Conservation (phyloP, 64 coral and sea anemone genomes). For the Hydrozoanthus tunicans region DNA sequence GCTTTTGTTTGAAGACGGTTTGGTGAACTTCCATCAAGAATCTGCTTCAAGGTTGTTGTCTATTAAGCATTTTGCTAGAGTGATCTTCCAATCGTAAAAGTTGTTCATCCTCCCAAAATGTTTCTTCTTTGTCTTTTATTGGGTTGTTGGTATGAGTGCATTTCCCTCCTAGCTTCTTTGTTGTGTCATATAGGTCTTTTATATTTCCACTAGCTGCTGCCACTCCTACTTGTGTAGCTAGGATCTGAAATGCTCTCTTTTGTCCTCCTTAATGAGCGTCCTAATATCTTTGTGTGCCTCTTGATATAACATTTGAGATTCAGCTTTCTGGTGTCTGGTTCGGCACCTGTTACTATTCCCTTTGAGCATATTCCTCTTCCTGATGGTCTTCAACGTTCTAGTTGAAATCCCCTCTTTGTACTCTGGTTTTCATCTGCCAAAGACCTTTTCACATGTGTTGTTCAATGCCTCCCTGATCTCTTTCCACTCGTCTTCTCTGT, state of each 20-base stretch:
- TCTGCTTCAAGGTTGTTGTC: too few relatives aligned
- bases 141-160: too few relatives aligned
- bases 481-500: conserved; percentile 8
- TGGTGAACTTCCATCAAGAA: too few relatives aligned
- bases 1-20: too few relatives aligned
- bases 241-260: conserved; percentile 35
- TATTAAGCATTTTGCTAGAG: too few relatives aligned
- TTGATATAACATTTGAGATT: conserved; percentile 6
- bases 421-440: not conserved
- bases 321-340: not conserved
- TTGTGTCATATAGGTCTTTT: too few relatives aligned
- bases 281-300: conserved; percentile 14
- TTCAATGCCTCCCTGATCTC: not conserved
- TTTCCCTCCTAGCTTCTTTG: too few relatives aligned
- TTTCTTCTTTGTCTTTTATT: too few relatives aligned
- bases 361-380: not conserved
- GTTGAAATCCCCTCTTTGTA: not conserved
- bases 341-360: not conserved
- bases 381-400: too few relatives aligned
- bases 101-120: not conserved
- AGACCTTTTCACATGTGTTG: conserved; percentile 3
- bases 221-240: conserved; percentile 37
- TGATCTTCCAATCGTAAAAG: too few relatives aligned
- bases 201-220: not conserved
- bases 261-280: conserved; percentile 9